Evolutionary conservation across 2,113 vertebrate genomes (phyloP).

Genomic region (Trematomus loennbergii): DNA sequence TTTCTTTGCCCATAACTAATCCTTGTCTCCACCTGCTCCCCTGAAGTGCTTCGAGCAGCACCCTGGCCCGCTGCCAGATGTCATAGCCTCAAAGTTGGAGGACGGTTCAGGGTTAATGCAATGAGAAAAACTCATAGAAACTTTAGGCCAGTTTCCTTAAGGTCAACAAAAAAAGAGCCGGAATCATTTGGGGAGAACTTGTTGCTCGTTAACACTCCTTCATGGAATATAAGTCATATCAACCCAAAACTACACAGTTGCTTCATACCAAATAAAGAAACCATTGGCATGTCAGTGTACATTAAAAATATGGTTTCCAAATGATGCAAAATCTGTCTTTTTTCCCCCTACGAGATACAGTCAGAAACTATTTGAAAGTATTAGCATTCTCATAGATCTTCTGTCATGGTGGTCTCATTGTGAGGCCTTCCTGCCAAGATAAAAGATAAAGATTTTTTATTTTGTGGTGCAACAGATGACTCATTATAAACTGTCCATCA

Average conservation of each 20-base stretch:
- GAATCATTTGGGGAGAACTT: constrained; percentile 4
- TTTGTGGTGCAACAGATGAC: constrained; percentile 22
- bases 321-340: neutral
- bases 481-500: constrained; percentile 43
- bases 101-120: constrained; percentile 63
- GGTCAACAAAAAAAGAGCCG: neutral
- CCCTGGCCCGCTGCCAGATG: constrained; percentile 62
- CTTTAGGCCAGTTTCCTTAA: constrained; percentile 32
- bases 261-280: constrained; percentile 65
- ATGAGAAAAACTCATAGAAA: constrained; percentile 15
- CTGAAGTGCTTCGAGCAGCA: constrained; percentile 50
- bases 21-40: constrained; percentile 48
- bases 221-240: neutral
- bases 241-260: constrained; percentile 32
- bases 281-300: constrained; percentile 38
- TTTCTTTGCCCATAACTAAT: constrained; percentile 56
- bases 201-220: constrained; percentile 2
- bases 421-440: constrained; percentile 12
- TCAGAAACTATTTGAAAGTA: constrained; percentile 6
- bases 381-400: constrained; percentile 41
- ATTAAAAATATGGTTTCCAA: constrained; percentile 14
- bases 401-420: constrained; percentile 28
- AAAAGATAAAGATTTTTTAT: constrained; percentile 14
- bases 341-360: constrained; percentile 3
- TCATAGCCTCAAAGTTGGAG: constrained; percentile 61